Evolutionary conservation across 2,113 vertebrate genomes (phyloP).

Genomic region (Heterochromis multidens): DNA sequence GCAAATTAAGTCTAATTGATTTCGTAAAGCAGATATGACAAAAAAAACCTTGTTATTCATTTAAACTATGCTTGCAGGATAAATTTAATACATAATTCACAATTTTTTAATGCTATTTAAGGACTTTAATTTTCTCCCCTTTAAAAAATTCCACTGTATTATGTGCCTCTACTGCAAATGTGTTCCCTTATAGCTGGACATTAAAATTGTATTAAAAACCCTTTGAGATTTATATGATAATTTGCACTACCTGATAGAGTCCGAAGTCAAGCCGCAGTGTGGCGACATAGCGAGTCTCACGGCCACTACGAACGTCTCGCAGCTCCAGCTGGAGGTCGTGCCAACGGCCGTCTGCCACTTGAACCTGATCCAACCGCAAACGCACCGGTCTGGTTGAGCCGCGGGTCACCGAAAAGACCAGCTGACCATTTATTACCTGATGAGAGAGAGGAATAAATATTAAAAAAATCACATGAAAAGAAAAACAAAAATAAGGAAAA

Average conservation of each 20-base stretch:
- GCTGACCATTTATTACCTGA: conserved; percentile 86
- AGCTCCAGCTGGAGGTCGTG: conserved; percentile 94
- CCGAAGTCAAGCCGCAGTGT: conserved; percentile 91
- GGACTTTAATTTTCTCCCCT: neutral
- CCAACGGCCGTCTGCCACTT: conserved; percentile 90
- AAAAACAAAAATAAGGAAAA: neutral
- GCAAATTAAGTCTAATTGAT: neutral
- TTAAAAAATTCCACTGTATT: neutral
- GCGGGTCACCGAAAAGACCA: conserved; percentile 86
- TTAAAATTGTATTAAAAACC: neutral
- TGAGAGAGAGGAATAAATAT: neutral
- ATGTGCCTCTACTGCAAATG: neutral
- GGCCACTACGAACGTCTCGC: conserved; percentile 83
- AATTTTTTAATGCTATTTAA: neutral
- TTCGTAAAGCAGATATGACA: neutral
- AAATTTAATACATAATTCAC: neutral
- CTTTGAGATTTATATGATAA: neutral
- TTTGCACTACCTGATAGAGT: conserved; percentile 85
- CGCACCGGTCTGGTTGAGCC: conserved; percentile 80
- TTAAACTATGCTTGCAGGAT: neutral
- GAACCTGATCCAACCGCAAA: conserved; percentile 88
- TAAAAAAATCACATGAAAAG: neutral
- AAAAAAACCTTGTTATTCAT: neutral
- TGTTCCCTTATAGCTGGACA: neutral
- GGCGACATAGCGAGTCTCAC: conserved; percentile 84